Evolutionary conservation across 2,797 vertebrate species (phyloP).

Genomic region (Pampus argenteus): DNA sequence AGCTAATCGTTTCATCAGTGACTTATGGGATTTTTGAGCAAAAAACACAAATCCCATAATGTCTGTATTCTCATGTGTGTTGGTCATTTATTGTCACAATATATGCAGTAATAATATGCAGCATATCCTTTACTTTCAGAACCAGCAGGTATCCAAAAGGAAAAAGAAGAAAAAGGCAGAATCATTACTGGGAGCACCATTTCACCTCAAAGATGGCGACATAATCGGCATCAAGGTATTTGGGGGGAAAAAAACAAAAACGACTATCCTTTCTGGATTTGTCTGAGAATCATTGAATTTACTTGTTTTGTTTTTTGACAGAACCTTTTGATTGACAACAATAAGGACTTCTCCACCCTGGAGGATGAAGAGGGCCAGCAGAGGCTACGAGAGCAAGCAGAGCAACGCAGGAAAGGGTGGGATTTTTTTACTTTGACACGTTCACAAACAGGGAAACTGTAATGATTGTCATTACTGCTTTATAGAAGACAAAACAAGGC

Average conservation of each 20-base stretch:
- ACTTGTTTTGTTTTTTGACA: constrained; percentile 44
- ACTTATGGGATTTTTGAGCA: neutral
- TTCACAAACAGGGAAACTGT: constrained; percentile 5
- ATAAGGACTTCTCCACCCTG: constrained; percentile 79
- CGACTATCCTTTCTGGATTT: neutral
- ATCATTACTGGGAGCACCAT: constrained; percentile 88
- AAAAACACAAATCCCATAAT: neutral
- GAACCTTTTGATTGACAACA: constrained; percentile 86
- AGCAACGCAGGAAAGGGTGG: constrained; percentile 79
- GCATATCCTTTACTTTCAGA: constrained; percentile 74
- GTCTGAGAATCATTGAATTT: constrained; percentile 1
- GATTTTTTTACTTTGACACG: constrained; percentile 16
- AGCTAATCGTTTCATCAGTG: neutral
- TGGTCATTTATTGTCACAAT: neutral
- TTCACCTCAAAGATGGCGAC: constrained; percentile 94
- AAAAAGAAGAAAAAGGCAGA: constrained; percentile 93
- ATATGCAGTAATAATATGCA: neutral
- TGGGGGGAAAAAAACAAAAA: neutral
- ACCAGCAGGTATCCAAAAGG: constrained; percentile 91
- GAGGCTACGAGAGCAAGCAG: constrained; percentile 77
- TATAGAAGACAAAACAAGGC: neutral
- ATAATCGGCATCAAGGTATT: constrained; percentile 91
- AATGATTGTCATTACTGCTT: neutral
- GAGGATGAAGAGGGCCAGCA: constrained; percentile 82
- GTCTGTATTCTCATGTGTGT: neutral